A percentile compares a stretch with the other conserved stretches of the same genome.
Evolutionary conservation across 1,140 invertebrate species (phyloP).

Genomic region (Teleogryllus occipitalis): DNA sequence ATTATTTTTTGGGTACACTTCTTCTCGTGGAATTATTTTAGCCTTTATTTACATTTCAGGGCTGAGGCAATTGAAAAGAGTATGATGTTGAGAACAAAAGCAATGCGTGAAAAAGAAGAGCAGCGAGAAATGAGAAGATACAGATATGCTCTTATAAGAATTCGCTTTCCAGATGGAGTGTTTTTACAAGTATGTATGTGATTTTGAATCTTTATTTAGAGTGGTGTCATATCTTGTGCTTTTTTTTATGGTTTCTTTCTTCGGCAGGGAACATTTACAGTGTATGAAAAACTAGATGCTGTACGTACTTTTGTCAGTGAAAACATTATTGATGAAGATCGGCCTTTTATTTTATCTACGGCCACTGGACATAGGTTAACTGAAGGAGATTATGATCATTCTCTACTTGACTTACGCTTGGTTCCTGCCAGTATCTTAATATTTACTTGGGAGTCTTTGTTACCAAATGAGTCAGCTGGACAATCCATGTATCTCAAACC

Average conservation of each 20-base stretch:
- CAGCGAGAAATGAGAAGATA: slow-evolving; percentile 68
- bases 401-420: slow-evolving; percentile 57
- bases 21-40: no score
- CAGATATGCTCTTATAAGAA: slow-evolving; percentile 71
- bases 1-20: no score
- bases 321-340: slow-evolving; percentile 52
- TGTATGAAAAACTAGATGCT: slow-evolving; percentile 62
- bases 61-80: slow-evolving; percentile 68
- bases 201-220: neutral
- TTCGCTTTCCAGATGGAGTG: slow-evolving; percentile 80
- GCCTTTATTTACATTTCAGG: slow-evolving; percentile 35
- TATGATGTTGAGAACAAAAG: slow-evolving; percentile 79
- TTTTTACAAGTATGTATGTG: slow-evolving; percentile 56
- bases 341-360: slow-evolving; percentile 55
- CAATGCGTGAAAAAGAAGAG: slow-evolving; percentile 85
- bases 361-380: slow-evolving; percentile 53
- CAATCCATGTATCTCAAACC: slow-evolving; percentile 58
- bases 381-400: slow-evolving; percentile 50
- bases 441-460: slow-evolving; percentile 51
- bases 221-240: slow-evolving; percentile 1
- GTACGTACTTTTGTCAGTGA: slow-evolving; percentile 65
- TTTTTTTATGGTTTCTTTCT: slow-evolving; percentile 20
- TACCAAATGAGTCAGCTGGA: slow-evolving; percentile 42
- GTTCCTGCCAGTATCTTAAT: slow-evolving; percentile 66
- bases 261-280: slow-evolving; percentile 68